These are phyloP conservation scores for Tortricodes alternella DNA, from an alignment of 2,888 invertebrate genomes.

Conservation along the genomic window DNA sequence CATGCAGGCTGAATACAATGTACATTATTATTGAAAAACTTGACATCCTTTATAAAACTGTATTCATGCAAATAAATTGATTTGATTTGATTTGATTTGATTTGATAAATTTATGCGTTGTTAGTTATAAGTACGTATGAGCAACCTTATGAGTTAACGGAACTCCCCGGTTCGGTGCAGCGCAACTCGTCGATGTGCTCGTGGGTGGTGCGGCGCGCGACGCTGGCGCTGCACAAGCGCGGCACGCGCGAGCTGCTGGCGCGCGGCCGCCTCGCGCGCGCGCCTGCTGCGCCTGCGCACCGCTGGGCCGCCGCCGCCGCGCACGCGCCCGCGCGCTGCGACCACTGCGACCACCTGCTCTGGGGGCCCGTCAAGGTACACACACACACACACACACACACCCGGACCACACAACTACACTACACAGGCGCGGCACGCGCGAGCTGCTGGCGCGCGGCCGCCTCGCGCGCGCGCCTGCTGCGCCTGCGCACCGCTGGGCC, in stretches of 20 bases:
- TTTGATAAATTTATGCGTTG: no score
- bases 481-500: conserved; percentile 56
- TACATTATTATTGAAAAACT: no score
- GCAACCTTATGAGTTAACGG: no score
- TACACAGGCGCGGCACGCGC: conserved; percentile 90
- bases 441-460: conserved; percentile 95
- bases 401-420: no score
- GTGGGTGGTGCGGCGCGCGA: conserved; percentile 92
- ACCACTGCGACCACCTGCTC: conserved; percentile 93
- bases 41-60: no score
- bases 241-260: conserved; percentile 95
- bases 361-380: conserved; percentile 94
- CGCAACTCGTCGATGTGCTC: conserved; percentile 93
- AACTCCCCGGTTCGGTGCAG: conserved; percentile 56
- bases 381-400: no score
- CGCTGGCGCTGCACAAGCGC: conserved; percentile 88
- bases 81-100: no score
- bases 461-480: conserved; percentile 84
- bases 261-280: conserved; percentile 89
- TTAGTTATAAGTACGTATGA: no score
- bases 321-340: conserved; percentile 92
- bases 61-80: no score
- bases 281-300: conserved; percentile 77
- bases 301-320: conserved; percentile 50
- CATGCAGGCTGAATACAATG: no score